Percentiles rank a stretch among this genome's conserved stretches.
phyloP scores from a whole-genome alignment of 2,888 invertebrate genomes.

The Plebejus melissa region DNA sequence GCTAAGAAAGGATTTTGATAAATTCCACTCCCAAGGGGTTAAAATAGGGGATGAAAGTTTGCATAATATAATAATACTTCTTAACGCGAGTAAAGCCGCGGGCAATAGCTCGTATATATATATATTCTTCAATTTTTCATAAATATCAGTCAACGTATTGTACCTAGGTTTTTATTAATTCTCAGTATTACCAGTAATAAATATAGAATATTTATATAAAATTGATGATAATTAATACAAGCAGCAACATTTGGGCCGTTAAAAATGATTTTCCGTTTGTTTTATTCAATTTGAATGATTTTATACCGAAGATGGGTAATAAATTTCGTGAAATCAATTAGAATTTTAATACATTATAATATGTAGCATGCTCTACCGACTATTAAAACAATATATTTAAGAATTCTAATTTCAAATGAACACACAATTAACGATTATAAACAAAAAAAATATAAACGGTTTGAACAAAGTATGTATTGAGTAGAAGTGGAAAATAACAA shows the following conservation, averaged over 20 bases:
- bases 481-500: neutral
- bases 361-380: neutral
- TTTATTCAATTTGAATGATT: slow-evolving; percentile 4
- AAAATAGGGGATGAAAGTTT: too few relatives aligned
- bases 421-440: neutral
- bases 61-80: too few relatives aligned
- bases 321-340: slow-evolving; percentile 1
- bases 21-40: too few relatives aligned
- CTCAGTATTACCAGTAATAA: neutral
- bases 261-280: slow-evolving; percentile 7
- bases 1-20: too few relatives aligned
- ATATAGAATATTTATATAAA: neutral
- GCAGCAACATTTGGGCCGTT: neutral
- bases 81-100: too few relatives aligned
- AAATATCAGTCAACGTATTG: neutral
- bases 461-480: neutral
- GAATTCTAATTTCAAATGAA: neutral
- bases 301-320: neutral
- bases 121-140: neutral
- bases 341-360: neutral
- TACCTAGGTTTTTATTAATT: neutral
- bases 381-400: neutral
- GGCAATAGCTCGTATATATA: too few relatives aligned
- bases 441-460: neutral
- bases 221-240: slow-evolving; percentile 12